phyloP scores from a whole-genome alignment of 2,113 vertebrate species.

The Guaruba guarouba region DNA sequence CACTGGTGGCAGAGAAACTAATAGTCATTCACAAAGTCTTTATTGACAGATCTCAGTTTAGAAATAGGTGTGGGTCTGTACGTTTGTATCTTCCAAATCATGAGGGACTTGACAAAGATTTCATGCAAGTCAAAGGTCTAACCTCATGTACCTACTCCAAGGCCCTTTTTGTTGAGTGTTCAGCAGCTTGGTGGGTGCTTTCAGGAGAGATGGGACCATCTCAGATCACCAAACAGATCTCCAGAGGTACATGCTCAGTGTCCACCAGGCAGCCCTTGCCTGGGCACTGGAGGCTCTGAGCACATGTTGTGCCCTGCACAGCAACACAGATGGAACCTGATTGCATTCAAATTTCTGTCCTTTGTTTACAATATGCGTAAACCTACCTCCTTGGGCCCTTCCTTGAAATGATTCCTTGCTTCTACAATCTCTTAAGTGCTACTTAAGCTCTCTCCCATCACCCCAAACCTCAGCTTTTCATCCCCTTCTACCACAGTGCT shows the following conservation, averaged over 20 bases:
- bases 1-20: background rate
- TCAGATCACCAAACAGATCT: background rate
- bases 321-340: background rate
- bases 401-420: background rate
- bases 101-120: background rate
- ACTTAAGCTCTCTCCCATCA: background rate
- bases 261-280: background rate
- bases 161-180: background rate
- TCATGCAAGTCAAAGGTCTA: background rate
- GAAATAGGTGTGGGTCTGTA: background rate
- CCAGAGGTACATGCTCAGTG: background rate
- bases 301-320: fast-evolving
- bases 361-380: fast-evolving
- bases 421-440: background rate
- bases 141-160: background rate
- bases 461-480: background rate
- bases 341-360: background rate
- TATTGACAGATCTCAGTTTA: background rate
- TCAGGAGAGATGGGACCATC: background rate
- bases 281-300: background rate
- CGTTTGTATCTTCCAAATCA: background rate
- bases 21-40: background rate
- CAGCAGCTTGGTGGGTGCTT: background rate
- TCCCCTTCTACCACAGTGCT: background rate
- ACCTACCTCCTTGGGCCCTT: background rate